Evolutionary conservation across 2,797 vertebrate species (phyloP).

Genomic region (Pipistrellus pygmaeus): DNA sequence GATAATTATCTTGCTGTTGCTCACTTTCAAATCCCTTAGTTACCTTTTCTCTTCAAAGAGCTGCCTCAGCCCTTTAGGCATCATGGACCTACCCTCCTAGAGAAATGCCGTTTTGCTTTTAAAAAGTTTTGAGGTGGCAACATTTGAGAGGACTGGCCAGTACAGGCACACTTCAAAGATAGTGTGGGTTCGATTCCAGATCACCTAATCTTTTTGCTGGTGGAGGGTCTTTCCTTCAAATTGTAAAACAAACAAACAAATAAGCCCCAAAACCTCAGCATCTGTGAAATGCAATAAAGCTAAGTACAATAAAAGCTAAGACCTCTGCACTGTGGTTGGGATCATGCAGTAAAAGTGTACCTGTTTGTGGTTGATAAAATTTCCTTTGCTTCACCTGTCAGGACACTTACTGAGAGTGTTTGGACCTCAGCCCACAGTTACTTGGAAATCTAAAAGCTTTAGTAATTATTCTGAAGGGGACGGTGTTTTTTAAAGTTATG

Average conservation of each 20-base stretch:
- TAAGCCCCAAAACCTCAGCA: neutral
- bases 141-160: neutral
- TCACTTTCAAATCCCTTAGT: slow-evolving; percentile 24
- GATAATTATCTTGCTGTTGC: neutral
- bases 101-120: neutral
- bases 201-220: neutral
- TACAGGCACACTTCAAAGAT: neutral
- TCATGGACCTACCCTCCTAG: slow-evolving; percentile 15
- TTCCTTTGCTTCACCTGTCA: neutral
- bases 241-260: neutral
- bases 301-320: neutral
- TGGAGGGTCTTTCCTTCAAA: neutral
- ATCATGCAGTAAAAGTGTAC: neutral
- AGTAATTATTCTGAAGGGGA: slow-evolving; percentile 66
- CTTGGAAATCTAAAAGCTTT: slow-evolving; percentile 51
- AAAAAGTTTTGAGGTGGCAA: neutral
- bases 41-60: slow-evolving; percentile 59
- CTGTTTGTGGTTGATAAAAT: neutral
- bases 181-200: neutral
- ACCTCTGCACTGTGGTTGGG: neutral
- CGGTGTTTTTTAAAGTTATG: slow-evolving; percentile 61
- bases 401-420: neutral
- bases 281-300: neutral
- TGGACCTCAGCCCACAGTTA: neutral
- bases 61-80: neutral